Evolutionary conservation across 23 tunicate species (phyloP).

Genomic region (Trididemnum miniatum): DNA sequence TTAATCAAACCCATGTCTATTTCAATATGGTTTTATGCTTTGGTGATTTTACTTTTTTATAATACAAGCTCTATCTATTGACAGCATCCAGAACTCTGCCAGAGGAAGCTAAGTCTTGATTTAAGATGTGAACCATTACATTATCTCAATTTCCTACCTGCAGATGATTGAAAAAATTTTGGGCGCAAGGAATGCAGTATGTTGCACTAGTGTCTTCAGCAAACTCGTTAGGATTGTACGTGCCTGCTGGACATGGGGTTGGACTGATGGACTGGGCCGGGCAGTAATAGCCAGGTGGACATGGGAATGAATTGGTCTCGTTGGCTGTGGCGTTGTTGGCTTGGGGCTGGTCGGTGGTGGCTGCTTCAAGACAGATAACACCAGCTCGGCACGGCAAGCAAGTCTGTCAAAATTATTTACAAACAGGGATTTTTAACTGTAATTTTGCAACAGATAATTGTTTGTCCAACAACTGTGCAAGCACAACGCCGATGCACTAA

Average conservation of each 20-base stretch:
- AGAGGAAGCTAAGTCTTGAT: too few species aligned
- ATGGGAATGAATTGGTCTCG: slow-evolving; percentile 81
- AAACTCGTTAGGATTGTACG: slow-evolving; percentile 76
- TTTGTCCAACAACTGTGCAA: too few species aligned
- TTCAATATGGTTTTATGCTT: too few species aligned
- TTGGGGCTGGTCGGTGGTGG: slow-evolving; percentile 86
- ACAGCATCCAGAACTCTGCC: too few species aligned
- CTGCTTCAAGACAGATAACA: slow-evolving; percentile 78
- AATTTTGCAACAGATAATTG: neutral
- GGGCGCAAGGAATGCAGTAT: slow-evolving; percentile 73
- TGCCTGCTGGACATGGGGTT: slow-evolving; percentile 88
- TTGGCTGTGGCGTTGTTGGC: slow-evolving; percentile 76
- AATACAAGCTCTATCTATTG: too few species aligned
- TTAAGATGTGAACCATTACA: too few species aligned
- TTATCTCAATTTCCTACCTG: slow-evolving; percentile 49
- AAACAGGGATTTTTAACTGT: neutral
- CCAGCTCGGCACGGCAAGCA: slow-evolving; percentile 85
- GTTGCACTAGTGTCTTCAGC: slow-evolving; percentile 15
- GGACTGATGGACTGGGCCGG: slow-evolving; percentile 64
- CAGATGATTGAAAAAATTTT: slow-evolving; percentile 67
- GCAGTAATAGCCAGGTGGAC: slow-evolving; percentile 96
- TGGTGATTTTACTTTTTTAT: too few species aligned
- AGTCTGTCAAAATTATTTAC: too few species aligned
- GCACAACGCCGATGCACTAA: too few species aligned
- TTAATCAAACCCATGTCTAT: too few species aligned